These are phyloP conservation scores for Paramisgurnus dabryanus DNA, from an alignment of 2,113 vertebrate genomes.

Conservation along the genomic window DNA sequence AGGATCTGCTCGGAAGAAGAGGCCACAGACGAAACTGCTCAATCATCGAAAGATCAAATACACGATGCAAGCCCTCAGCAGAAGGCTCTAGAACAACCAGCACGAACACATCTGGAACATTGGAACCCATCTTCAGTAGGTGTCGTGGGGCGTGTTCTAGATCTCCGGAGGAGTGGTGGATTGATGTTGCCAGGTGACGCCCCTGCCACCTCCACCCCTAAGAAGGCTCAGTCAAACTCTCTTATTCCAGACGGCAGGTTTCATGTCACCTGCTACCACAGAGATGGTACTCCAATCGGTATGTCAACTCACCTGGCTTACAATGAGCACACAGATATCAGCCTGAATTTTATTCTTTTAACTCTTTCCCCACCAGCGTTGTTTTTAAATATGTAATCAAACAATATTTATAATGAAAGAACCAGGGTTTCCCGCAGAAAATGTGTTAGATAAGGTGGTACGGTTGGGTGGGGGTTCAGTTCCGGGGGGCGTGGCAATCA, in stretches of 20 bases:
- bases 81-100: slow-evolving; percentile 9
- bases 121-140: slow-evolving; percentile 61
- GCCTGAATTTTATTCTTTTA: no score
- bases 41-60: neutral
- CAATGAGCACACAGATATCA: neutral
- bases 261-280: slow-evolving; percentile 81
- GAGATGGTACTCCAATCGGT: slow-evolving; percentile 85
- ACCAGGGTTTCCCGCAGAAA: no score
- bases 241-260: slow-evolving; percentile 76
- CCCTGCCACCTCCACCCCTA: slow-evolving; percentile 84
- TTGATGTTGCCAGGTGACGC: slow-evolving; percentile 47
- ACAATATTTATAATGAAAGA: no score
- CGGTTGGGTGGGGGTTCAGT: no score
- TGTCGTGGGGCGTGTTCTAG: slow-evolving; percentile 50
- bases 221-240: slow-evolving; percentile 63
- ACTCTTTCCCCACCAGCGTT: no score
- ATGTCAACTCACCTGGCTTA: slow-evolving; percentile 52
- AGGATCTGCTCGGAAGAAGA: neutral
- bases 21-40: neutral
- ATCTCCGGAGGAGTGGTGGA: slow-evolving; percentile 39
- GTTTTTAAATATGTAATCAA: no score
- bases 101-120: slow-evolving; percentile 15
- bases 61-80: neutral
- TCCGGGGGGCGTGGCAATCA: no score
- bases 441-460: no score